A percentile compares a stretch with the other conserved stretches of the same genome.
phyloP scores from a whole-genome alignment of 2,113 vertebrate genomes.

The Forbesichthys papilliferus region DNA sequence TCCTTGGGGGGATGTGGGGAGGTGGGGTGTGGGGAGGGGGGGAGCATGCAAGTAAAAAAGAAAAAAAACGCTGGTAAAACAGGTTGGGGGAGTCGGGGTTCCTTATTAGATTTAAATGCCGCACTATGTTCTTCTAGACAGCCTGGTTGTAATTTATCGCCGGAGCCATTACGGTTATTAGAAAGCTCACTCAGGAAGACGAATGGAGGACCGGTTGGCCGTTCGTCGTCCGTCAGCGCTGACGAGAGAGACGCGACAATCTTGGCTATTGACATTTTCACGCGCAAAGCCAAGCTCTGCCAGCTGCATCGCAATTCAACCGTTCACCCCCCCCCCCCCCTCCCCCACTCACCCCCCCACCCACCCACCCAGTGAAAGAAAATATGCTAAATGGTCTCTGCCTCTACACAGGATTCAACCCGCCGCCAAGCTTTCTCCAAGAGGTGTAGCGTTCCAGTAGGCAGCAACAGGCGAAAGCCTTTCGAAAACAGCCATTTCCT shows the following conservation, averaged over 20 bases:
- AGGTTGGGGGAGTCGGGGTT: slow-evolving; percentile 25
- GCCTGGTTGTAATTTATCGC: slow-evolving; percentile 70
- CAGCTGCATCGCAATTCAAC: slow-evolving; percentile 60
- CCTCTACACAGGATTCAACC: slow-evolving; percentile 35
- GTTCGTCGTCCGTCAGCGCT: slow-evolving; percentile 64
- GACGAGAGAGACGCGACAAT: slow-evolving; percentile 65
- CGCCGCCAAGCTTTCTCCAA: slow-evolving; percentile 19
- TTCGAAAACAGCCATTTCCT: slow-evolving; percentile 47
- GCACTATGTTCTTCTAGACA: slow-evolving; percentile 66
- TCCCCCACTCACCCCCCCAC: neutral
- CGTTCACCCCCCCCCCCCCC: neutral
- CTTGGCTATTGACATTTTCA: slow-evolving; percentile 69
- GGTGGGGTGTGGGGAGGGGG: slow-evolving; percentile 28
- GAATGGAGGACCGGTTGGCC: slow-evolving; percentile 60
- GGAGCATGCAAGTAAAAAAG: slow-evolving; percentile 46
- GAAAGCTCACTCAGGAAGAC: slow-evolving; percentile 77
- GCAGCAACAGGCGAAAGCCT: slow-evolving; percentile 26
- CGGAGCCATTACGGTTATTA: slow-evolving; percentile 76
- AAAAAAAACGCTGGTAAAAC: slow-evolving; percentile 53
- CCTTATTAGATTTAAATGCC: slow-evolving; percentile 74
- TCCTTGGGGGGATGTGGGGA: slow-evolving; percentile 43
- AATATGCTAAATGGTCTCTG: slow-evolving; percentile 59
- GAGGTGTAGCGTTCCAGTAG: slow-evolving; percentile 24
- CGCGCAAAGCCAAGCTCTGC: slow-evolving; percentile 60
- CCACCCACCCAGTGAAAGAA: slow-evolving; percentile 46